Evolutionary conservation across 2,888 invertebrate species (phyloP), one percentile per base, ranked within the genome.

Genomic region (Sycophila texana): DNA sequence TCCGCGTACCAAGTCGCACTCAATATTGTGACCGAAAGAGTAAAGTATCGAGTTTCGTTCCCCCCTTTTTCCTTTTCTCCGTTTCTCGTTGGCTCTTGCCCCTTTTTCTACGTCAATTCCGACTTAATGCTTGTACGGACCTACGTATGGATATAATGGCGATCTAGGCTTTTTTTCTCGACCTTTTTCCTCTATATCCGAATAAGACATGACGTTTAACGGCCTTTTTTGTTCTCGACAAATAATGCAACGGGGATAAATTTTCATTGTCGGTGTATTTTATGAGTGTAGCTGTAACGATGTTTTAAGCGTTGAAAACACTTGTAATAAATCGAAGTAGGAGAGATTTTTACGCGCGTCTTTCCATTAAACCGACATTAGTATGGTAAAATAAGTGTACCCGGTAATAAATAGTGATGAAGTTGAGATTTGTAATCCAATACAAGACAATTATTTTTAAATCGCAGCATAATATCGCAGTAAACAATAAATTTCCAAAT

Each of bases 1-100:
- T 87, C 74, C 86, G 80, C 84, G 84, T 81, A 82, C 86, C 84
- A 70, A 86, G 85, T 88, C 85, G 85, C 86, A 87, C 88, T 89
- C 88, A 87, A 89, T 89, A 89, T 89, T 89, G 88, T 87, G 88
- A 88, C 87, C 87, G 86, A 86, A 86, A 83, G 83, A 87, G 86
- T 86, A 86, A 88, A 84, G 85, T 86, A 88, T 88, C 86, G 86
- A 85, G 82, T 85, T 86, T 86, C 80, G 74, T 78, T 80, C 81
- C 80, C 76, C 77, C 78, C 74, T 74, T 57, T 53, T 61, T 57
- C 57, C 55, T 51, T 63, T 18, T 78, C 49, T 49, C 65, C 49
- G 18, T 30, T 12, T 61, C 51, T 55, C 55, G 57, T 13, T 47
- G 30, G 18, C 65, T 74, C 12, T 68, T 13, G 22, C 60, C 58